These are phyloP conservation scores for Entomobrya multifasciata DNA, from an alignment of 2,888 invertebrate genomes.

Conservation along the genomic window DNA sequence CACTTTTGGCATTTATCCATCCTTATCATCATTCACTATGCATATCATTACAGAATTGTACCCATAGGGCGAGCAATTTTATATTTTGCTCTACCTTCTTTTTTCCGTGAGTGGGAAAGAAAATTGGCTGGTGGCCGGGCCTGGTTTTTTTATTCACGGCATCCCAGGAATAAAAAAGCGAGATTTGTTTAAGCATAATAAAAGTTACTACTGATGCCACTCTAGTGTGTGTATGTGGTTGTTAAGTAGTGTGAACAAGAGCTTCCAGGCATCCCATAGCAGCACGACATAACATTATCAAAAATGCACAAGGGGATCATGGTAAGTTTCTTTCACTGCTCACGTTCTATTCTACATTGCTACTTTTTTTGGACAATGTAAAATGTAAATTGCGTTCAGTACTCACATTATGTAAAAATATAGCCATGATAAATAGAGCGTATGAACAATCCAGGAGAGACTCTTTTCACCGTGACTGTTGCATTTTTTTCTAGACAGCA, in stretches of 20 bases:
- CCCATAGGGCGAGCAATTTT: background rate
- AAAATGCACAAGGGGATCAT: constrained; percentile 9
- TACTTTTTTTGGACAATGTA: background rate
- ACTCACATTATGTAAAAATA: constrained; percentile 27
- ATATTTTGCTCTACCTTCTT: background rate
- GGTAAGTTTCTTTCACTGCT: too few relatives aligned
- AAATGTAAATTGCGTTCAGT: constrained; percentile 1
- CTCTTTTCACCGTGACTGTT: background rate
- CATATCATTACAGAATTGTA: constrained; percentile 26
- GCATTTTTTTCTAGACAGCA: background rate
- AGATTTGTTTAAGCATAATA: background rate
- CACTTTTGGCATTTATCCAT: constrained; percentile 33
- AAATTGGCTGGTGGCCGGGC: too few relatives aligned
- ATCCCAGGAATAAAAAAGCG: background rate
- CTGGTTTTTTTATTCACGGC: too few relatives aligned
- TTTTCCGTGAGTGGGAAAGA: background rate
- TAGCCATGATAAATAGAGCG: constrained; percentile 12
- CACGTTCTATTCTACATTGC: background rate
- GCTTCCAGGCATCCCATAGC: constrained; percentile 46
- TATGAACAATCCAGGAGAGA: background rate
- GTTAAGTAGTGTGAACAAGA: constrained; percentile 7
- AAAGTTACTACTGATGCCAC: background rate
- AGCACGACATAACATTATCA: background rate
- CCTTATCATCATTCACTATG: constrained; percentile 36
- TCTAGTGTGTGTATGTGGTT: background rate